phyloP scores from a whole-genome alignment of 64 coral and sea anemone species.

The Pocillopora damicornis region DNA sequence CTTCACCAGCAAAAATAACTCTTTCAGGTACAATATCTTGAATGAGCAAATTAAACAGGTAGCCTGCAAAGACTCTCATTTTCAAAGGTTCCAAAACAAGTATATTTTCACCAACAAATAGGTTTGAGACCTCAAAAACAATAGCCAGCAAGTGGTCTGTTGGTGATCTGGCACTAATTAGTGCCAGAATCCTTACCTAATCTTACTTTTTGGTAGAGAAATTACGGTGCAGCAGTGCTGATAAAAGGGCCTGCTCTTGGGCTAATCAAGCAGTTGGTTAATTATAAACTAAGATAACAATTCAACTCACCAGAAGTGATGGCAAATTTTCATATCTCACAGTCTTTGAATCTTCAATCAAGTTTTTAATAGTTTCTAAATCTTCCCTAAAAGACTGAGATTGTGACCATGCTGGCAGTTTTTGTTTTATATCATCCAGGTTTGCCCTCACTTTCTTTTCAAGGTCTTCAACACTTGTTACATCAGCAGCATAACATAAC shows the following conservation, averaged over 20 bases:
- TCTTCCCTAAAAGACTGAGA: not conserved
- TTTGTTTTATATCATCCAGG: not conserved
- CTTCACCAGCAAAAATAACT: not conserved
- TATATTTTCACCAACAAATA: too few species aligned
- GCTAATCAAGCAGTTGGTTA: not conserved
- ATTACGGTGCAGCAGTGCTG: not conserved
- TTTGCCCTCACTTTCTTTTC: conserved; percentile 5
- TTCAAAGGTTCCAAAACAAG: too few species aligned
- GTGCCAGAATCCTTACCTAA: too few species aligned
- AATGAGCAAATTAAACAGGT: too few species aligned
- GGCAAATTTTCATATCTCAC: conserved; percentile 28
- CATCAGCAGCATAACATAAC: not conserved
- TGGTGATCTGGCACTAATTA: too few species aligned
- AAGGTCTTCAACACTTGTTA: conserved; percentile 20
- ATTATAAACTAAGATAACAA: not conserved
- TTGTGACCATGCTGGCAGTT: not conserved
- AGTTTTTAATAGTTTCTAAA: not conserved
- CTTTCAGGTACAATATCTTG: too few species aligned
- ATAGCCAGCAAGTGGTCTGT: too few species aligned
- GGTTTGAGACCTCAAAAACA: too few species aligned
- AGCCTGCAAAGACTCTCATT: too few species aligned
- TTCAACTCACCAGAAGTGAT: conserved; percentile 8
- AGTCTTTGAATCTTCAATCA: conserved; percentile 36
- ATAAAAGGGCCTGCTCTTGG: not conserved
- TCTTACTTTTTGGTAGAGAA: too few species aligned